Evolutionary conservation across 2,888 invertebrate species (phyloP), one percentile per base, ranked within the genome.

Genomic region (Alitta virens): DNA sequence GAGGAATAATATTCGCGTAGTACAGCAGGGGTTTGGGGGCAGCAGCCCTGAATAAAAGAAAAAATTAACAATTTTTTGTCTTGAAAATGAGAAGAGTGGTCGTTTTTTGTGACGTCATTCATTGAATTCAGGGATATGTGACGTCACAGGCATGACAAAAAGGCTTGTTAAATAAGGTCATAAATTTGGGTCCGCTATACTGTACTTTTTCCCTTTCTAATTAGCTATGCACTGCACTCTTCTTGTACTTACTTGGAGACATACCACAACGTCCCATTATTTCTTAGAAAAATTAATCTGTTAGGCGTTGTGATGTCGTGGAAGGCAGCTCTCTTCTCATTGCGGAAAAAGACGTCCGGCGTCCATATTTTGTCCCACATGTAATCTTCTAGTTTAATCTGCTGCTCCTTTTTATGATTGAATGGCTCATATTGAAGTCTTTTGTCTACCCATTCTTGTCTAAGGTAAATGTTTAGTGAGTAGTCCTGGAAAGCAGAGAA

Each of bases 401-500:
- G 52, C 43, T 60, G 53, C 27, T 38, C 25, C 27, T 5, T 27
- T 24, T 54, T 43, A 21, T 43, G 26, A 18, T 60, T 63, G 62
- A 64, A 56, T 14, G 64, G 59, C 21, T 64, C 43, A 52, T 61
- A 65, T 23, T 12, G 52, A 27, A 94, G 86, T 33, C 94, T 86
- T 63, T 92, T 91, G 83, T 94, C 94, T 24, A 92, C 86, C 94
- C 94, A 94, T 75, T 92, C 92, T 86, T 94, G 93, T 68, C 93
- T 92, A 74, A 94, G 86, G 83, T 94, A 94, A 82, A 94, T 91
- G 78, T 94, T 94, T 16, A 94, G 92, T 68, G 94, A 93, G 83
- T 94, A 94, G 1, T 94, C 94, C 94, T 94, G 63, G 9, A 63
- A 55, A n/a, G n/a, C n/a, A n/a, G n/a, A n/a, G n/a, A n/a, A n/a